phyloP scores from a whole-genome alignment of 2,113 vertebrate genomes.

The Xiphias gladius region DNA sequence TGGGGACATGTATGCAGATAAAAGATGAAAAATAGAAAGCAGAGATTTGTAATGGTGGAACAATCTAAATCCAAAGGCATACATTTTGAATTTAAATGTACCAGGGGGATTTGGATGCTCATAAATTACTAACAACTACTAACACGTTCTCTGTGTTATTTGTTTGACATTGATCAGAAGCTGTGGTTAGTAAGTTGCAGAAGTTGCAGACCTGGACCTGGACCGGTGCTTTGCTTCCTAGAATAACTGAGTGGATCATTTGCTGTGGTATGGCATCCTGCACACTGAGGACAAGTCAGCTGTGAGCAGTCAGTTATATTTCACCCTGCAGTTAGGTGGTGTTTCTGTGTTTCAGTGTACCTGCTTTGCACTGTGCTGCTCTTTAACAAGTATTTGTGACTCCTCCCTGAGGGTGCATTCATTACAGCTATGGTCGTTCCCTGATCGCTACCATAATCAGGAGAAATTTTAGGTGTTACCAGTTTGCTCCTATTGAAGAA shows the following conservation, averaged over 20 bases:
- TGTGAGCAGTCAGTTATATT: constrained; percentile 6
- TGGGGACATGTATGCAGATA: constrained; percentile 23
- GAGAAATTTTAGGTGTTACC: constrained; percentile 12
- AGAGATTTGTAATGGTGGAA: background rate
- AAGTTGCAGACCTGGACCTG: background rate
- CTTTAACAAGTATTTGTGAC: constrained; percentile 29
- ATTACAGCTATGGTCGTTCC: background rate
- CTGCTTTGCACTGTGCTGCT: constrained; percentile 12
- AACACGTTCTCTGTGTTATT: constrained; percentile 8
- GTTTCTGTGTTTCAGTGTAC: constrained; percentile 27
- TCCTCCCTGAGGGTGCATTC: background rate
- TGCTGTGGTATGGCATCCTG: constrained; percentile 1
- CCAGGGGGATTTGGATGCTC: background rate
- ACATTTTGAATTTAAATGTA: constrained; percentile 27
- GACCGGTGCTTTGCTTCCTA: constrained; percentile 22
- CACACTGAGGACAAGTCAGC: constrained; percentile 8
- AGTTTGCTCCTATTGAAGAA: constrained; percentile 12
- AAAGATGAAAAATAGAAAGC: constrained; percentile 21
- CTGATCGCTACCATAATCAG: constrained; percentile 8
- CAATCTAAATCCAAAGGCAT: constrained; percentile 21
- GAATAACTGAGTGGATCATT: constrained; percentile 19
- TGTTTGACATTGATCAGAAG: constrained; percentile 1
- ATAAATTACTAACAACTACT: background rate
- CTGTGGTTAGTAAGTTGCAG: constrained; percentile 6
- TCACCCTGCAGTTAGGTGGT: constrained; percentile 2